A percentile compares a stretch with the other conserved stretches of the same genome.
Conservation (phyloP, 2,113 vertebrate species). For the Oenanthe melanoleuca region DNA sequence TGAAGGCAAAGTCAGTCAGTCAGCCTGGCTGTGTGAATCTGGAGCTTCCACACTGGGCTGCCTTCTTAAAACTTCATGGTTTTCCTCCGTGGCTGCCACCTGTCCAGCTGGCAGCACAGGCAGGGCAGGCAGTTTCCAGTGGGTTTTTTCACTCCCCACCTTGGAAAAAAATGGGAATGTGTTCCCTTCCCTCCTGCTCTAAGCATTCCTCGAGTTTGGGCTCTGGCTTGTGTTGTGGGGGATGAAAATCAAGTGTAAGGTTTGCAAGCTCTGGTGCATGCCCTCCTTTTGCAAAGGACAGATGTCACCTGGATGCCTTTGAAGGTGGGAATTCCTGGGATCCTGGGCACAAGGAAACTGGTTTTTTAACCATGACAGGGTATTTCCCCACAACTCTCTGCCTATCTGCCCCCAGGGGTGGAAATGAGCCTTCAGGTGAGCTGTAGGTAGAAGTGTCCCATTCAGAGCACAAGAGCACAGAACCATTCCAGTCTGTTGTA, state of each 20-base stretch:
- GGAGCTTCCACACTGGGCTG: background rate
- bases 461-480: background rate
- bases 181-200: background rate
- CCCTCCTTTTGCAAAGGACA: background rate
- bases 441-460: background rate
- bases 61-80: fast-evolving
- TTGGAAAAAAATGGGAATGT: background rate
- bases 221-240: background rate
- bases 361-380: background rate
- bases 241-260: background rate
- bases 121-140: background rate
- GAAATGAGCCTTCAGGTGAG: background rate
- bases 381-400: background rate
- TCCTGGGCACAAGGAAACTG: background rate
- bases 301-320: background rate
- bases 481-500: background rate
- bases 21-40: background rate
- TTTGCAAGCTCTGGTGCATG: background rate
- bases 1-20: background rate
- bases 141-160: background rate
- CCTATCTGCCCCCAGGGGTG: background rate
- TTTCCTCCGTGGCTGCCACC: background rate
- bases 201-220: background rate
- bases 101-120: background rate
- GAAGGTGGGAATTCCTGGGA: background rate